Base-by-base conservation (phyloP, 2,888 invertebrate species). In the Byasa hedistus region DNA sequence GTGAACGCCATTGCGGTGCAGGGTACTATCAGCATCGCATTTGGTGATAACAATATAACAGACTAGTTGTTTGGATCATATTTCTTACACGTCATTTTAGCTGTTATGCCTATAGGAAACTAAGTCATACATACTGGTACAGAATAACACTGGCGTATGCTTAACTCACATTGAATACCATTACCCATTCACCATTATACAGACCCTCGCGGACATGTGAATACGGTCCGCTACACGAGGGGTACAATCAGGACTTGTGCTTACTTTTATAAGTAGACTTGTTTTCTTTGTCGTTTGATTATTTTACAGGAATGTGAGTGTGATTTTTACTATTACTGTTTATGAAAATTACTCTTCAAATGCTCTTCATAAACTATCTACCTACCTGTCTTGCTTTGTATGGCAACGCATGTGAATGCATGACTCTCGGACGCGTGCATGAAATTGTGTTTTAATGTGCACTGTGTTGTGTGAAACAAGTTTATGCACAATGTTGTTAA, bases 141-240 rank as follows among this genome's bases (percentile, higher is more conserved):
- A 89, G 73, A 80, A 82, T 80, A 76, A 90, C 89, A 91, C 89
- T 88, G 86, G 85, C 85, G 87, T 87, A 85, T 87, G 88, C 90
- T 89, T 89, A 89, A 91, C 89, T 86, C 82, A 91, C 90, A 89
- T 90, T 80, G 82, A 78, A 86, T 76, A 86, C 84, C 87, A 86
- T 86, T 72, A 81, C 82, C 80, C 84, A 87, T 86, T 88, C 84
- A 87, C 93, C 87, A 87, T 90, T 82, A 86, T 89, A 83, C 79
- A 84, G 79, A 76, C 75, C 79, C 71, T 83, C 80, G 79, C 81
- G 85, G 80, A 85, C 87, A 83, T 89, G 84, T 86, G 84, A 88
- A 86, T 86, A 86, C 86, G 87, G 84, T 87, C 84, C 76, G 70
- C 71, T 79, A 77, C 84, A 85, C 82, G 75, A 86, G 87, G 86